phyloP scores from a whole-genome alignment of 2,888 invertebrate genomes.

The Smittia sp. region DNA sequence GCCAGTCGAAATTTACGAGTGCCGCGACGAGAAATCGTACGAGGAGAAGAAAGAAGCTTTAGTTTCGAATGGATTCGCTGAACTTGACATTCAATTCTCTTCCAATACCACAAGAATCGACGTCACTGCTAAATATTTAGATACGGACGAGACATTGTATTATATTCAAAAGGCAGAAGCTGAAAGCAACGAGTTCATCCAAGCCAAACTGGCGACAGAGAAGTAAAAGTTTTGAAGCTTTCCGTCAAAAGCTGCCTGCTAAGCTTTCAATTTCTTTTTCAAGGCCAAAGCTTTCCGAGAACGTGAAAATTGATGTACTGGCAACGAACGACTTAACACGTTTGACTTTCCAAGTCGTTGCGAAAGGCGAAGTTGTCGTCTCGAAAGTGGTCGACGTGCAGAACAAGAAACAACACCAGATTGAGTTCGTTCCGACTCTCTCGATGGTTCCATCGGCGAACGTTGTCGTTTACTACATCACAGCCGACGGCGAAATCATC shows the following conservation, averaged over 20 bases:
- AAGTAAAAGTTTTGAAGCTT: constrained; percentile 48
- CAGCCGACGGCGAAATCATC: constrained; percentile 67
- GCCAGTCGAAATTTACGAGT: background rate
- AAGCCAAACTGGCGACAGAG: constrained; percentile 58
- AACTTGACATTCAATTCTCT: background rate
- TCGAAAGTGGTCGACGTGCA: constrained; percentile 58
- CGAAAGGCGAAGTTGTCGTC: constrained; percentile 73
- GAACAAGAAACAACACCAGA: constrained; percentile 53
- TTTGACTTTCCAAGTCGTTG: constrained; percentile 73
- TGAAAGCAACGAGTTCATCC: constrained; percentile 59
- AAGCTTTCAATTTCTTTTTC: constrained; percentile 44
- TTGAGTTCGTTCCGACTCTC: constrained; percentile 66
- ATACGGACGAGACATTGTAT: constrained; percentile 62
- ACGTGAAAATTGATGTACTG: constrained; percentile 70
- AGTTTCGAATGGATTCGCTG: background rate
- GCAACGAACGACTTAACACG: constrained; percentile 72
- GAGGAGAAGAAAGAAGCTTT: background rate
- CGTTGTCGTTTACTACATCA: constrained; percentile 75
- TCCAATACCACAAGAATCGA: background rate
- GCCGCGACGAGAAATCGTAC: background rate
- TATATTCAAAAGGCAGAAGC: constrained; percentile 67
- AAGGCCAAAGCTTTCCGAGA: constrained; percentile 62
- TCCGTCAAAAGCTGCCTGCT: background rate
- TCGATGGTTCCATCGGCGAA: constrained; percentile 78
- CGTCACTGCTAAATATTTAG: constrained; percentile 71